Conservation (phyloP, 1,140 invertebrate species). For the Papilio polyxenes region DNA sequence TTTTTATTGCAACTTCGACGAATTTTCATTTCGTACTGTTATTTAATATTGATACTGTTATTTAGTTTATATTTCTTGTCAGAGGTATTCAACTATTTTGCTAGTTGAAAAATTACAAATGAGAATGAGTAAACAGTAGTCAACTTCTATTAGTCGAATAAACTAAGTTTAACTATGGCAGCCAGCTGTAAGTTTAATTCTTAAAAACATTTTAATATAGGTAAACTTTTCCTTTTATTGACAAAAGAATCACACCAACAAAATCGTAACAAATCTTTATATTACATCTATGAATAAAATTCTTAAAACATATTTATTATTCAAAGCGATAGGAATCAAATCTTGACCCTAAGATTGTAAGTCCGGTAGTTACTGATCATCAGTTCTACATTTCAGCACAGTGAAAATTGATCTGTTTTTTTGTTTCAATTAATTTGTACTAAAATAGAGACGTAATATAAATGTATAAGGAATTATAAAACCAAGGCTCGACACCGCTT, state of each 20-base stretch:
- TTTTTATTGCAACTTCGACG: neutral
- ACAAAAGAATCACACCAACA: neutral
- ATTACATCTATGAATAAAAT: too few relatives aligned
- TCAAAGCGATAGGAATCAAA: neutral
- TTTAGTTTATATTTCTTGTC: neutral
- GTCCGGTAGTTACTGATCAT: neutral
- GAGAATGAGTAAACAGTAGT: neutral
- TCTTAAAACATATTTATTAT: neutral
- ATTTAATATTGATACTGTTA: neutral
- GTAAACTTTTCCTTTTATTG: too few relatives aligned
- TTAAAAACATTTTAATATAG: too few relatives aligned
- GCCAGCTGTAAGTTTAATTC: too few relatives aligned
- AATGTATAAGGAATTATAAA: slow-evolving; percentile 31
- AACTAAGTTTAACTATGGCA: too few relatives aligned
- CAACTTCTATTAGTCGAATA: too few relatives aligned
- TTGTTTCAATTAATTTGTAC: slow-evolving; percentile 30
- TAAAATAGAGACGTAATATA: slow-evolving; percentile 34
- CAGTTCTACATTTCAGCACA: neutral
- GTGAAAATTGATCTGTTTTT: neutral
- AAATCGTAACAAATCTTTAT: neutral
- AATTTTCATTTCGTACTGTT: neutral
- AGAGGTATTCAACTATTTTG: neutral
- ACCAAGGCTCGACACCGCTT: slow-evolving; percentile 26
- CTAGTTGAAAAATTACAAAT: neutral
- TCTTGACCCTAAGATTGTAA: neutral